These are phyloP conservation scores for Drosophila pruinosa DNA, from an alignment of 1,140 invertebrate genomes.

Conservation along the genomic window DNA sequence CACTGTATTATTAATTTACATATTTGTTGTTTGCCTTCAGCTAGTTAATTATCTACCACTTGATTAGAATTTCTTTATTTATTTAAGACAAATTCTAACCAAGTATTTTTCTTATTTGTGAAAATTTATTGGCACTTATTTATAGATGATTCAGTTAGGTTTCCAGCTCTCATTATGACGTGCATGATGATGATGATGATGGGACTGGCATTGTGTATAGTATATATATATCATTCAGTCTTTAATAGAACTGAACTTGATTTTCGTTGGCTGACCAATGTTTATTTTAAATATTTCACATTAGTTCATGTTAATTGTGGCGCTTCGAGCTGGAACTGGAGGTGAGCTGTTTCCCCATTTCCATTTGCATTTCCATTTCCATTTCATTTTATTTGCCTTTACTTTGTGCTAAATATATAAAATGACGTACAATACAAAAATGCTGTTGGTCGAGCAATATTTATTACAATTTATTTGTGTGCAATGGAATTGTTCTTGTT, in stretches of 20 bases:
- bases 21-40: no score
- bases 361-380: background rate
- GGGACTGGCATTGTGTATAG: slow-evolving; percentile 4
- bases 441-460: slow-evolving; percentile 53
- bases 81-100: slow-evolving; percentile 38
- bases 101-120: slow-evolving; percentile 25
- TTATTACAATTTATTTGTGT: slow-evolving; percentile 73
- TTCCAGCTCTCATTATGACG: slow-evolving; percentile 17
- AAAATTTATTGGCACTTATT: slow-evolving; percentile 65
- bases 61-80: slow-evolving; percentile 24
- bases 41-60: background rate
- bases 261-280: slow-evolving; percentile 43
- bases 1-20: no score
- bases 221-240: slow-evolving; percentile 26
- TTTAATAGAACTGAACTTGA: slow-evolving; percentile 54
- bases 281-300: slow-evolving; percentile 78
- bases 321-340: slow-evolving; percentile 53
- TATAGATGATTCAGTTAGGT: slow-evolving; percentile 49
- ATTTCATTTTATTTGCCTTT: background rate
- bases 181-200: slow-evolving; percentile 6
- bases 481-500: slow-evolving; percentile 40
- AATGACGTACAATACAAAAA: slow-evolving; percentile 70
- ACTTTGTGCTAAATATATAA: slow-evolving; percentile 67
- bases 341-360: slow-evolving; percentile 35
- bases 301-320: slow-evolving; percentile 65